Percentiles rank a stretch among this genome's conserved stretches.
Conservation (phyloP, 2,797 vertebrate species). For the Hipposideros larvatus region DNA sequence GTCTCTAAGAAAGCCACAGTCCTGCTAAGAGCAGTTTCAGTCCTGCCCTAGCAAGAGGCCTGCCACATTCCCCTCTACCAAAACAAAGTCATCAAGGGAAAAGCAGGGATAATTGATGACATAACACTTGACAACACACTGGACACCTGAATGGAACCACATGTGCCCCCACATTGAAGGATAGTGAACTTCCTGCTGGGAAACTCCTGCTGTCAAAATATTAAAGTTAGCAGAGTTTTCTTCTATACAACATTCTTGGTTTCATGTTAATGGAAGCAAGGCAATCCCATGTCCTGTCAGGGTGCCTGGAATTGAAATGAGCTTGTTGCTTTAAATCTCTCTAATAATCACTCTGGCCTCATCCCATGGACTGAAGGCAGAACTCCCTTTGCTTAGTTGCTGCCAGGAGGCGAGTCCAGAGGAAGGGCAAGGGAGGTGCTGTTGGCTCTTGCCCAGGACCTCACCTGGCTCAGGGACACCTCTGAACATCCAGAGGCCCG, state of each 20-base stretch:
- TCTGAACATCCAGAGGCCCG: accelerated
- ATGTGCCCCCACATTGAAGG: accelerated
- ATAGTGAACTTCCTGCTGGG: background rate
- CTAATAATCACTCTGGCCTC: background rate
- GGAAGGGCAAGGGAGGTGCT: too few relatives aligned
- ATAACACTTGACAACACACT: background rate
- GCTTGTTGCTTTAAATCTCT: background rate
- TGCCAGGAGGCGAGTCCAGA: background rate
- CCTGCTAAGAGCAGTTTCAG: background rate
- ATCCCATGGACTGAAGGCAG: background rate
- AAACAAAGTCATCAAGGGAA: background rate
- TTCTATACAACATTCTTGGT: background rate
- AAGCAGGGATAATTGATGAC: accelerated
- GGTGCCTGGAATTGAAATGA: background rate
- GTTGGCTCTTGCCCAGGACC: background rate
- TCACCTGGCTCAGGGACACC: background rate
- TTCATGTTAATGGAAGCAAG: background rate
- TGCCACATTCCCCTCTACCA: accelerated
- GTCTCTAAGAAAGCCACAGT: background rate
- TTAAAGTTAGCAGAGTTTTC: background rate
- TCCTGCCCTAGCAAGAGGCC: background rate
- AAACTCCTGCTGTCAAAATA: background rate
- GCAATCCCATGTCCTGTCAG: background rate
- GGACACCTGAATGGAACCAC: background rate
- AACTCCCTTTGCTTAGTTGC: background rate